Conservation (phyloP, 2,888 invertebrate genomes). For the Rhogogaster chlorosoma region DNA sequence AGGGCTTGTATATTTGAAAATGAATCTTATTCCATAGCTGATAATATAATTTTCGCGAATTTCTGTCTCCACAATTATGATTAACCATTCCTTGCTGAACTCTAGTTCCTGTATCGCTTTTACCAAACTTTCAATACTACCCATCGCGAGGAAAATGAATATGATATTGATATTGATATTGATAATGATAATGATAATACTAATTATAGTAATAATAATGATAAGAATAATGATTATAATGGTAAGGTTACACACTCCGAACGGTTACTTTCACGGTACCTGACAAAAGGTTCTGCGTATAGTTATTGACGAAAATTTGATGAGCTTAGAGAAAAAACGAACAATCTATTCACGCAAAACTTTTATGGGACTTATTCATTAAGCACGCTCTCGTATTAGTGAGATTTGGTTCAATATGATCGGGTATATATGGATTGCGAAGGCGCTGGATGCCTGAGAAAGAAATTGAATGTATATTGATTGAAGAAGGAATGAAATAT, state of each 20-base stretch:
- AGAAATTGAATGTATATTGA: background rate
- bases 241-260: background rate
- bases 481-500: background rate
- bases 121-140: background rate
- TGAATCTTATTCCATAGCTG: background rate
- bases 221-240: background rate
- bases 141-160: background rate
- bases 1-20: background rate
- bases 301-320: background rate
- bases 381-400: background rate
- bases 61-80: background rate
- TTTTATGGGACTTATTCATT: background rate
- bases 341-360: background rate
- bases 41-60: background rate
- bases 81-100: background rate
- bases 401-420: conserved; percentile 1
- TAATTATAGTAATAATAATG: background rate
- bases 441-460: conserved; percentile 43
- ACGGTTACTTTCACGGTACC: conserved; percentile 38
- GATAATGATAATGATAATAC: background rate
- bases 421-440: background rate
- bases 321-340: background rate
- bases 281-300: conserved; percentile 18
- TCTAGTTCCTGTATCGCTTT: background rate
- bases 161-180: background rate